Evolutionary conservation across 35 echinoderm and acorn worm genomes (phyloP), one percentile per base, ranked within the genome.

Genomic region (Lytechinus pictus): DNA sequence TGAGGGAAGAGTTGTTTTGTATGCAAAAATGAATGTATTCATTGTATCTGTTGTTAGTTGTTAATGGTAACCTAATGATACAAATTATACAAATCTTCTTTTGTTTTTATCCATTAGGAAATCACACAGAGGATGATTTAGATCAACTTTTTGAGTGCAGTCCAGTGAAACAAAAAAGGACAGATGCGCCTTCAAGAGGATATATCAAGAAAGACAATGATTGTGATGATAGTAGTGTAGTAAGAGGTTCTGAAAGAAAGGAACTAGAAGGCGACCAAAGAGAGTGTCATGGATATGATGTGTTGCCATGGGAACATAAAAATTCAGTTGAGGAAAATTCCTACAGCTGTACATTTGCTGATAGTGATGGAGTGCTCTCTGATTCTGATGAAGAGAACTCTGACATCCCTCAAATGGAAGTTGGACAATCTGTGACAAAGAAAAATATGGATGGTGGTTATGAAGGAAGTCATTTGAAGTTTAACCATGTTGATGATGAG

Each of bases 361-460:
- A 90, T 21, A 90, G 88, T 90, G 88, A 90, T 90, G 88, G 88
- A 52, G 16, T 90, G 16, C 88, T 90, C 29, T 90, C 88, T 4
- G 88, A 90, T 54, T 90, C 88, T 8, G 88, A 90, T 54, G 88
- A 89, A 33, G 9, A 58, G 9, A 24, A 7, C 16, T 24, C 24
- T n/a, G 66, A 19, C 19, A 79, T 79, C 4, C 4, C 14, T 79
- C 8, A 16, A 4, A 8, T 79, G 19, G n/a, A 79, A 79, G 66
- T 3, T 79, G 19, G 66, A 79, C 66, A 16, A 79, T 24, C 66
- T 24, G 16, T 79, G 66, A 79, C 19, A 5, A 79, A 72, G 61
- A 72, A 21, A 4, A 21, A 79, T 6, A 8, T 7, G 2, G n/a
- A 79, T 6, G 66, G 4, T 5, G 66, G 66, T 79, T 24, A n/a